Evolutionary conservation across 2,888 invertebrate species (phyloP), one percentile per base, ranked within the genome.

Genomic region (Chymomyza amoena): DNA sequence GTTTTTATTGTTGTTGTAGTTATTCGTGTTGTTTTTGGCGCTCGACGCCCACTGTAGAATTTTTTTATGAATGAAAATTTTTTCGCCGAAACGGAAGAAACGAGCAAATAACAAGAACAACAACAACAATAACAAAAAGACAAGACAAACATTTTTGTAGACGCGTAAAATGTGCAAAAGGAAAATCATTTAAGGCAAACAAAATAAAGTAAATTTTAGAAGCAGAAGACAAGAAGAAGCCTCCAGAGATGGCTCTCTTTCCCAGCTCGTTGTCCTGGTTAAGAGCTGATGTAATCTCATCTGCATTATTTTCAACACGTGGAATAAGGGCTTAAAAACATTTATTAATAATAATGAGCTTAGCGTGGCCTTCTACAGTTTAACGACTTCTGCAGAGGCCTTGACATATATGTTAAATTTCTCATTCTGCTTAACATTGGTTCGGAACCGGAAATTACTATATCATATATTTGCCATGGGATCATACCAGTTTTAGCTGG

Each of bases 141-240:
- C 32, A 36, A 63, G 52, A 54, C 73, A 79, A 68, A 70, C 78
- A 78, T 86, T 81, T 45, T 45, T 13, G 39, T 75, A 61, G 77
- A 59, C 68, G 86, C 78, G 78, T 82, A 73, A 84, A 87, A 77
- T 89, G 83, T 87, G 79, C 80, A 87, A 87, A 84, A 89, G 88
- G 86, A 82, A 88, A 89, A 85, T 83, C 86, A 80, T 83, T 85
- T 80, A 78, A 76, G 62, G 72, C 78, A 74, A 73, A 72, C 72
- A 73, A 28, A 66, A 59, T 36, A 18, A 61, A 61, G 39, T 9
- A 54, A 20, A 54, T 54, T 54, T 9, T 54, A 18, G 4, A 54
- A 45, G 13, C 39, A 2, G 13, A 54, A 54, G 54, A 54, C 16
- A 18, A 18, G 18, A 54, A 54, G 54, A 54, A 54, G 15, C 4